Base-by-base conservation (phyloP, 2,113 vertebrate species). In the Martes martes region DNA sequence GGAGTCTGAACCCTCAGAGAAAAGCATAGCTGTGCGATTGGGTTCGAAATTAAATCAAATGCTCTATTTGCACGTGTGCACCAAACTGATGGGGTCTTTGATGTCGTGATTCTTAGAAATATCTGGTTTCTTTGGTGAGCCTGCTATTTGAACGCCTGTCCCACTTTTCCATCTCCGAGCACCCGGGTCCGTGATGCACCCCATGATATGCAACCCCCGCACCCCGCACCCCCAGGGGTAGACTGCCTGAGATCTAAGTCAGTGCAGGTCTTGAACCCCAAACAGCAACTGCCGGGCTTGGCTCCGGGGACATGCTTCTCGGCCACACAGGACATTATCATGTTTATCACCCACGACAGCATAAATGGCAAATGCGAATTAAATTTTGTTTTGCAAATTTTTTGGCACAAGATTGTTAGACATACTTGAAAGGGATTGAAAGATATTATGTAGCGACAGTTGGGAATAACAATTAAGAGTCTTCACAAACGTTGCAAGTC, bases 171-270 rank as follows among this genome's bases (percentile, higher is more conserved):
- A 11, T n/a, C 33, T 89, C 24, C 0, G 19, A 87, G n/a, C 36
- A 14, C 31, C 6, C 4, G 23, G 13, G 3, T 24, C 26, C 4
- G 2, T 0, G 33, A 16, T 3, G 7, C 2, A 19, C 13, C 21
- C 39, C 59, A 61, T 61, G 59, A 23, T 11, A 23, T 11, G 23
- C 24, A 21, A 21, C 0, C 50, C 8, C 7, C 18, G 3, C 4
- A 19, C 50, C 16, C 7, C 18, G 1, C 8, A 19, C n/a, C 67
- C n/a, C 8, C 33, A 28, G 11, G 10, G 59, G 59, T 26, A 61
- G 59, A 24, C 3, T 4, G 26, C 45, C 33, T 7, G 13, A n/a
- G 15, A 11, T 7, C 26, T 6, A 16, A 10, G 39, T 19, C 2
- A 42, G 26, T 23, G 23, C 16, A 87, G 23, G 2, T 28, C 21